A percentile compares a stretch with the other conserved stretches of the same genome.
These are phyloP conservation scores for Ephydatia muelleri DNA, from an alignment of 37 sponge, comb jelly and placozoan genomes.

Conservation along the genomic window DNA sequence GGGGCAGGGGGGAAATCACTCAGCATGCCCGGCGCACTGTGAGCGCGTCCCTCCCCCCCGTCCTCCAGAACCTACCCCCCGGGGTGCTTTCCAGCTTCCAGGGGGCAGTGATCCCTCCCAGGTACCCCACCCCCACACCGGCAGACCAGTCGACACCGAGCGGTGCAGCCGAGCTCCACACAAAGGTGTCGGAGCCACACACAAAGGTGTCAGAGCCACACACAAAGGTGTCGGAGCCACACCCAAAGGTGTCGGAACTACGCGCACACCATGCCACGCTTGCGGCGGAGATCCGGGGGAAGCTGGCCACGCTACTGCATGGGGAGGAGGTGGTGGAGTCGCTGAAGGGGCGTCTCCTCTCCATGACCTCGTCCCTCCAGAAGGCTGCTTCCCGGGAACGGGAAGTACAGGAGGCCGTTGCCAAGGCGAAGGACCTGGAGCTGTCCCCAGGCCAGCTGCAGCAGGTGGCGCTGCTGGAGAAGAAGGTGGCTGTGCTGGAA, in stretches of 20 bases:
- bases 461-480: slow-evolving; percentile 13
- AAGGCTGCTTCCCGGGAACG: no score
- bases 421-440: not conserved
- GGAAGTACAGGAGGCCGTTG: not conserved
- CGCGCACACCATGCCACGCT: not conserved
- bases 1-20: not conserved
- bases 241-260: not conserved
- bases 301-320: not conserved
- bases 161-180: not conserved
- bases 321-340: not conserved
- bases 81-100: slow-evolving; percentile 36
- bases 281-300: not conserved
- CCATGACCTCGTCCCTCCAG: no score
- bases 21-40: not conserved
- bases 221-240: no score
- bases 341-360: no score
- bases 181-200: not conserved
- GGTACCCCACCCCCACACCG: no score
- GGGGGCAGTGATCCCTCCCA: not conserved
- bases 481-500: slow-evolving; percentile 39
- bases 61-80: slow-evolving; percentile 36
- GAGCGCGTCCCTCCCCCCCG: slow-evolving; percentile 19
- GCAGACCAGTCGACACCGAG: not conserved
- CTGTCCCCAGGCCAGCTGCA: slow-evolving; percentile 22
- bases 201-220: not conserved